Evolutionary conservation across 2,888 invertebrate genomes (phyloP).

Genomic region (Imbricaverruca yamaguchii): DNA sequence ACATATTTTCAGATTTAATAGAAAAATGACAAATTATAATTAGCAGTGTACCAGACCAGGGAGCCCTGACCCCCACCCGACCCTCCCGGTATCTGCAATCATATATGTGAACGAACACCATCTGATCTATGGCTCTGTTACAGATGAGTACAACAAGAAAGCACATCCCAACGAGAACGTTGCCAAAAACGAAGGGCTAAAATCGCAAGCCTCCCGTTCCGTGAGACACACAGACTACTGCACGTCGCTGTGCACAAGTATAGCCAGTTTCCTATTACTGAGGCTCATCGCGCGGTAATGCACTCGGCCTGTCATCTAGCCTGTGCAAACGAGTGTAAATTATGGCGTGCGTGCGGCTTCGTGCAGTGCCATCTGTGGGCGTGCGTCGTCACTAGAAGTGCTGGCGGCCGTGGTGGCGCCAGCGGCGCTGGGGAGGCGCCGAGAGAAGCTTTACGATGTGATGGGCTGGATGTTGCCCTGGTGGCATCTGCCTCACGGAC

Average conservation of each 20-base stretch:
- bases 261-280: conserved; percentile 14
- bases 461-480: neutral
- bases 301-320: neutral
- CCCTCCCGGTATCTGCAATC: no score
- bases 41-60: no score
- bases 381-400: neutral
- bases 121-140: neutral
- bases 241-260: neutral
- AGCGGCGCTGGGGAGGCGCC: neutral
- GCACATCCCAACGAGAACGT: neutral
- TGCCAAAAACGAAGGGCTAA: neutral
- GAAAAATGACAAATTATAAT: no score
- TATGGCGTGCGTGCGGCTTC: neutral
- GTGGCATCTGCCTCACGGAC: neutral
- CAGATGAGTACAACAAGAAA: conserved; percentile 1
- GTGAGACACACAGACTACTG: neutral
- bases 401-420: neutral
- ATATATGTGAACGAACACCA: no score
- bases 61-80: no score
- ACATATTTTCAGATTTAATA: no score
- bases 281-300: neutral
- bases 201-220: neutral
- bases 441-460: conserved; percentile 18
- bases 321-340: neutral
- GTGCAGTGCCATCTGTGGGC: conserved; percentile 3